Base-by-base conservation (phyloP, 2,113 vertebrate species). In the Channa argus region DNA sequence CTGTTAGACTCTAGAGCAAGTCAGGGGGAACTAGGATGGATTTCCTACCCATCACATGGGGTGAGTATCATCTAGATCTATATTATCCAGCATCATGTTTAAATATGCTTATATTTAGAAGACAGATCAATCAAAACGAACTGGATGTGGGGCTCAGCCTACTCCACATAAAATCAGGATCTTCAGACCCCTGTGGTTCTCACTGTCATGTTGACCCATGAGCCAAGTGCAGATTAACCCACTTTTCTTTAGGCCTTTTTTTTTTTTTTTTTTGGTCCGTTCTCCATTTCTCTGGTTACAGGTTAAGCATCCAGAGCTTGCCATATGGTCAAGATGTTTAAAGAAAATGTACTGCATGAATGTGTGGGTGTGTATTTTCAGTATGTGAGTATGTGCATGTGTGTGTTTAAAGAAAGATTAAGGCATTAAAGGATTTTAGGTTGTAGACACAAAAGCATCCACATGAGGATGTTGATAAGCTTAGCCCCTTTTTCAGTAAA, bases 11-110 rank as follows among this genome's bases (percentile, higher is more conserved):
- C 98, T 52, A 99, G 99, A 95, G 95, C 97, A 86, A 97, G 97
- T 94, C 97, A 99, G 94, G 97, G 97, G 74, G 98, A 99, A 93
- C 94, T 99, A 88, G 96, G 97, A 91, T 99, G 98, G 98, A 99
- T 99, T 91, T 99, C 98, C 91, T 98, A 97, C 86, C 98, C 98
- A 59, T 93, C 95, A 52, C 97, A 99, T 55, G 98, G 98, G 96
- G 98, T 99, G 92, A 97, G 98, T 99, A 83, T 83, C 58, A 71
- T 75, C 51, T 44, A n/a, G 54, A 38, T 79, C 50, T 41, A 12
- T 45, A 34, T 77, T 71, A 68, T 49, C 14, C 52, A 63, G 65
- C 77, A 44, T 68, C 49, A 38, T 77, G 63, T 58, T 14, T 69
- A 44, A 71, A 61, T 58, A 36, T 71, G 34, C 43, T 73, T 65